Evolutionary conservation across 2,888 invertebrate genomes (phyloP).

Genomic region (Diogma glabrata): DNA sequence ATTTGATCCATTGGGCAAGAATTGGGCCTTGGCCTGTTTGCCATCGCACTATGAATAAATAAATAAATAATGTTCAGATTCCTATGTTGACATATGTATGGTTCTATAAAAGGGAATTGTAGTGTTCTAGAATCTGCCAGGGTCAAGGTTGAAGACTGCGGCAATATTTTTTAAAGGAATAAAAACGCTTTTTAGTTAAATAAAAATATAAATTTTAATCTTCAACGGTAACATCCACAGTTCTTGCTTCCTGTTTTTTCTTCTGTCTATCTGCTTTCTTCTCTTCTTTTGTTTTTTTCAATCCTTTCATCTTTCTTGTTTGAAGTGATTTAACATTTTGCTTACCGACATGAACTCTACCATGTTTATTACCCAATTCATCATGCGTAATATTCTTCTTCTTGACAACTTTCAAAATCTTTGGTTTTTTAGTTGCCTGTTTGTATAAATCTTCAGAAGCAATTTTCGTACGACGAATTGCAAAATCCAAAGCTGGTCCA

Average conservation of each 20-base stretch:
- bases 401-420: slow-evolving; percentile 61
- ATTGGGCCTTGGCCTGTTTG: too few species aligned
- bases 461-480: slow-evolving; percentile 71
- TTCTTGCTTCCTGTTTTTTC: background rate
- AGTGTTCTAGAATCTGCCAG: too few species aligned
- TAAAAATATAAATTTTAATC: background rate
- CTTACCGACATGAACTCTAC: slow-evolving; percentile 84
- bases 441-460: slow-evolving; percentile 85
- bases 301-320: slow-evolving; percentile 82
- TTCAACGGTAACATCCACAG: slow-evolving; percentile 2
- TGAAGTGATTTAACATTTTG: slow-evolving; percentile 79
- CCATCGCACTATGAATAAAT: too few species aligned
- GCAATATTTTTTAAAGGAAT: too few species aligned
- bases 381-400: slow-evolving; percentile 88
- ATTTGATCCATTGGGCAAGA: too few species aligned
- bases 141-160: too few species aligned
- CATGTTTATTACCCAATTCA: slow-evolving; percentile 77
- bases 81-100: too few species aligned
- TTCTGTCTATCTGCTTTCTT: slow-evolving; percentile 40
- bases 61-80: too few species aligned
- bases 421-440: slow-evolving; percentile 68
- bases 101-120: too few species aligned
- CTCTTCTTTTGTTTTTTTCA: slow-evolving; percentile 62
- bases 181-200: too few species aligned
- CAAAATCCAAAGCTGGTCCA: slow-evolving; percentile 85